Percentiles rank a stretch among this genome's conserved stretches.
Evolutionary conservation across 2,888 invertebrate genomes (phyloP).

Genomic region (Tinea semifulvella): DNA sequence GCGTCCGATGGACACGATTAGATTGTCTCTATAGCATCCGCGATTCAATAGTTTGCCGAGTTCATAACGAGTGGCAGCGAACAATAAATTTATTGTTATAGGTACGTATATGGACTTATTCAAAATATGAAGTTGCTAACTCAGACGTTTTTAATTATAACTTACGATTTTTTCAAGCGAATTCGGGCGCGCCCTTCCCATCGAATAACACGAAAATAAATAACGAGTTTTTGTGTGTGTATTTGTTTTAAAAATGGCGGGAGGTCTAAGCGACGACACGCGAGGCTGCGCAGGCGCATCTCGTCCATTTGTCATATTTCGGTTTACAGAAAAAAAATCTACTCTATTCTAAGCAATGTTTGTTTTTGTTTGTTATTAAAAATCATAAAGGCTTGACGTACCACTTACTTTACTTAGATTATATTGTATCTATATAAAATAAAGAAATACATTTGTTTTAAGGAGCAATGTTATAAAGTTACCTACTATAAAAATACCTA

Average conservation of each 20-base stretch:
- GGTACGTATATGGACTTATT: not conserved
- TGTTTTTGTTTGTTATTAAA: slow-evolving; percentile 59
- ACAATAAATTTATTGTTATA: slow-evolving; percentile 1
- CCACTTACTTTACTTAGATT: no score
- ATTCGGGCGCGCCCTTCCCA: slow-evolving; percentile 60
- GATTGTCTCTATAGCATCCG: not conserved
- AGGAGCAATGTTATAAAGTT: no score
- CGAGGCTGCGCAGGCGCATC: slow-evolving; percentile 40
- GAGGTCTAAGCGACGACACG: slow-evolving; percentile 66
- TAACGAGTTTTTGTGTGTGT: slow-evolving; percentile 63
- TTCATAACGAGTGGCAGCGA: not conserved
- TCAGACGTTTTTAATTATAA: slow-evolving; percentile 61
- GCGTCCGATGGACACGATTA: not conserved
- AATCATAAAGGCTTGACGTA: slow-evolving; percentile 45
- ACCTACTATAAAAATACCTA: no score
- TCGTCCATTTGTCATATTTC: slow-evolving; percentile 64
- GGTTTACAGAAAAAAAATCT: slow-evolving; percentile 56
- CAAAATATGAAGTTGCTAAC: slow-evolving; percentile 17
- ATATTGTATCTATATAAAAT: no score
- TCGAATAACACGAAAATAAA: slow-evolving; percentile 60
- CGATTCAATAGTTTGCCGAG: not conserved
- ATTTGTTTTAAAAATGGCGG: slow-evolving; percentile 68
- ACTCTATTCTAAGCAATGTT: slow-evolving; percentile 56
- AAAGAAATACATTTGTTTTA: no score
- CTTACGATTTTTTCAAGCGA: slow-evolving; percentile 61